A percentile compares a stretch with the other conserved stretches of the same genome.
phyloP scores from a whole-genome alignment of 2,888 invertebrate genomes.

The Eupsilia transversa region DNA sequence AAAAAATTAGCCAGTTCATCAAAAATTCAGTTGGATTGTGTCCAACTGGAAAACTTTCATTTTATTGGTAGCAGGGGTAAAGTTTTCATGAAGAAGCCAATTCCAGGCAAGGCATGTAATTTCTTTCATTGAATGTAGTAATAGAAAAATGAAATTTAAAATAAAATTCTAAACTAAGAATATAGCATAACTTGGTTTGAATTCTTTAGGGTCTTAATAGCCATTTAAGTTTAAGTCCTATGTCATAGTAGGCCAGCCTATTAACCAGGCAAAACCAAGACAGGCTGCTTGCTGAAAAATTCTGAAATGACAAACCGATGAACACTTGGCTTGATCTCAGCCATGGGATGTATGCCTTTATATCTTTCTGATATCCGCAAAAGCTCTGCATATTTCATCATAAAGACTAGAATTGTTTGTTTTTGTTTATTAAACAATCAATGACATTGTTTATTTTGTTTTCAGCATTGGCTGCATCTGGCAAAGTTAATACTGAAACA shows the following conservation, averaged over 20 bases:
- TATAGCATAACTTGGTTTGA: background rate
- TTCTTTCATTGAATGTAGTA: background rate
- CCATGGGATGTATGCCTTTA: rapidly evolving
- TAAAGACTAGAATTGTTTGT: background rate
- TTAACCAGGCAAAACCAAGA: background rate
- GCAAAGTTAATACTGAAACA: conserved; percentile 97
- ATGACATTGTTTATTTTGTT: conserved; percentile 69
- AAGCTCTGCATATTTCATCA: background rate
- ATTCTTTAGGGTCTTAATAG: background rate
- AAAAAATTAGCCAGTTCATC: background rate
- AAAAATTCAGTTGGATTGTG: background rate
- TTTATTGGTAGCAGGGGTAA: background rate
- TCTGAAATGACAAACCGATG: background rate
- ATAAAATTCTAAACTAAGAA: background rate
- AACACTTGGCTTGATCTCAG: too few species aligned
- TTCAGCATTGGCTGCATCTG: conserved; percentile 98
- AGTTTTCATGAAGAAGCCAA: background rate
- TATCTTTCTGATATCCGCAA: background rate
- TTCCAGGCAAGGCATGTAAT: background rate
- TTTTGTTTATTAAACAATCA: conserved; percentile 2
- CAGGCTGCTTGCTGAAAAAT: background rate
- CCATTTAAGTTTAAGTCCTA: background rate
- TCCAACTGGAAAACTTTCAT: background rate
- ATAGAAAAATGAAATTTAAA: background rate
- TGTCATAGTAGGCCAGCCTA: too few species aligned